phyloP scores from a whole-genome alignment of 2,888 invertebrate species.

The Calameuta filiformis region DNA sequence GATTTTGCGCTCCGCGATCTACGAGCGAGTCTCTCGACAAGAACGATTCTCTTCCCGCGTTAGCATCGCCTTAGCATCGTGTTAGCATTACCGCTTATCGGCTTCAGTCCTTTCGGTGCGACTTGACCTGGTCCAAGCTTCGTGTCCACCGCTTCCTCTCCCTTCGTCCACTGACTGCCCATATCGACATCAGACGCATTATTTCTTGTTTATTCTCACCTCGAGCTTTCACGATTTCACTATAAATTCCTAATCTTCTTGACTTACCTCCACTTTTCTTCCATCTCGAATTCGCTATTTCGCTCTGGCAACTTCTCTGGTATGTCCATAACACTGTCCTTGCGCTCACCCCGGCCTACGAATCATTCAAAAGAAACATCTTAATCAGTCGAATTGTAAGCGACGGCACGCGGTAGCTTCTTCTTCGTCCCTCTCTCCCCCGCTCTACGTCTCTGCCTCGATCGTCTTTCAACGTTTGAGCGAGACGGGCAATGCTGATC shows the following conservation, averaged over 20 bases:
- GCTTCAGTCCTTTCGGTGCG: conserved; percentile 80
- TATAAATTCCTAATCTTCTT: background rate
- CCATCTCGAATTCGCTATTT: conserved; percentile 71
- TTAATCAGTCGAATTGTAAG: background rate
- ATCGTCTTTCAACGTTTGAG: too few relatives aligned
- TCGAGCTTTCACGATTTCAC: too few relatives aligned
- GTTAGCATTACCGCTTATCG: conserved; percentile 63
- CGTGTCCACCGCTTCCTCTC: conserved; percentile 64
- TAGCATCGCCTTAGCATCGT: conserved; percentile 6
- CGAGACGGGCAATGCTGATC: too few relatives aligned
- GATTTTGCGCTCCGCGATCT: too few relatives aligned
- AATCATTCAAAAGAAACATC: conserved; percentile 10
- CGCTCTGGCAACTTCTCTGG: conserved; percentile 68
- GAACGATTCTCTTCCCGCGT: background rate
- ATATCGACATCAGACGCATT: conserved; percentile 8
- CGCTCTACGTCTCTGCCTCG: too few relatives aligned
- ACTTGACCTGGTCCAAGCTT: conserved; percentile 84
- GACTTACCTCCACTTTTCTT: conserved; percentile 64
- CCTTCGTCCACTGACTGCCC: conserved; percentile 48
- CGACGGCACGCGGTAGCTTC: background rate
- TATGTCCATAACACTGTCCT: conserved; percentile 72
- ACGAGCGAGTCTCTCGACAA: background rate
- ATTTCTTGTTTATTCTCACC: too few relatives aligned
- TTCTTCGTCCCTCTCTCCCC: too few relatives aligned
- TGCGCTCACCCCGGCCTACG: conserved; percentile 68